A percentile compares a stretch with the other conserved stretches of the same genome.
These are phyloP conservation scores for Hyaena hyaena DNA, from an alignment of 2,113 vertebrate genomes.

Conservation along the genomic window DNA sequence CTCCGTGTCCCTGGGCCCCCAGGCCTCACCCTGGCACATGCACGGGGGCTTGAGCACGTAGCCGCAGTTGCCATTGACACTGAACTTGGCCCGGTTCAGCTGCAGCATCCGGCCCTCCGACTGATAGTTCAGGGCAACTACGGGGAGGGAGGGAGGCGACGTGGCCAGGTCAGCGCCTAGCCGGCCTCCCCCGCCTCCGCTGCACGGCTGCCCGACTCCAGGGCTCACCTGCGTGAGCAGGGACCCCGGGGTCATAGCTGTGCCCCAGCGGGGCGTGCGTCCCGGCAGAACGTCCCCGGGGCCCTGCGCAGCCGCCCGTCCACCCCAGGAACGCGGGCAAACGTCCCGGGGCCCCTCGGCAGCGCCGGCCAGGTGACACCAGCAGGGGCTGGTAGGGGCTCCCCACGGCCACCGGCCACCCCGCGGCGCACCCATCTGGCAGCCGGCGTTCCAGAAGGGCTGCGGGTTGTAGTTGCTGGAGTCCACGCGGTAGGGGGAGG, in stretches of 20 bases:
- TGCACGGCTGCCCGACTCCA: rapidly evolving
- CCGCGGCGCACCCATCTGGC: conserved; percentile 92
- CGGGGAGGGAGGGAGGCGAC: not conserved
- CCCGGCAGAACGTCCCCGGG: rapidly evolving
- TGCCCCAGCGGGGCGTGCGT: rapidly evolving
- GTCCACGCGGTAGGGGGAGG: conserved; percentile 96
- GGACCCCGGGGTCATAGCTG: not conserved
- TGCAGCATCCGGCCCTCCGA: conserved; percentile 97
- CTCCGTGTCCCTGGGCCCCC: rapidly evolving
- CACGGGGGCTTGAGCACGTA: conserved; percentile 95
- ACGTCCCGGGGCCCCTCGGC: not conserved
- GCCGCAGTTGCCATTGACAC: conserved; percentile 96
- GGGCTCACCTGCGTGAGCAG: rapidly evolving
- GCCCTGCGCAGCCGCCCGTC: rapidly evolving
- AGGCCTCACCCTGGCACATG: conserved; percentile 94
- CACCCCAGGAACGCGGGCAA: rapidly evolving
- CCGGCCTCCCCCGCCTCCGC: rapidly evolving
- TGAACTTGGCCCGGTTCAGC: conserved; percentile 97
- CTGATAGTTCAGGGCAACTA: conserved; percentile 99
- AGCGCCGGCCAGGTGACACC: rapidly evolving
- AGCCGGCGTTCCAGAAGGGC: conserved; percentile 98
- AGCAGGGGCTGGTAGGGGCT: rapidly evolving
- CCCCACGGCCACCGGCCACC: rapidly evolving
- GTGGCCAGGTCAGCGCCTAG: rapidly evolving
- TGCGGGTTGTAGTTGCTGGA: conserved; percentile 99